Evolutionary conservation across 2,888 invertebrate species (phyloP).

Genomic region (Fragum fragum): DNA sequence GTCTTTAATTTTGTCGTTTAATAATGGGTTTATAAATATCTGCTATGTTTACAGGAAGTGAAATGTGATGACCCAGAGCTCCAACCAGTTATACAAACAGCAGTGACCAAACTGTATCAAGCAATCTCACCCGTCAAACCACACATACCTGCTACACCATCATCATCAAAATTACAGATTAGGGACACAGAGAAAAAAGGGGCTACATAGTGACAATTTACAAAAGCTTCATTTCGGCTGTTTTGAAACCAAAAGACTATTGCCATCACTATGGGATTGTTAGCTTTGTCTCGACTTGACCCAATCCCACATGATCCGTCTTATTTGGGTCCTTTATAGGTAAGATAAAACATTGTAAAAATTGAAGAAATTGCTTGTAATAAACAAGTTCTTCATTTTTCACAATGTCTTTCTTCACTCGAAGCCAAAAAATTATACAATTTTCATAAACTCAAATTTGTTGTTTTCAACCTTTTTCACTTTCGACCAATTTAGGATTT

Average conservation of each 20-base stretch:
- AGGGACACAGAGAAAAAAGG: slow-evolving; percentile 21
- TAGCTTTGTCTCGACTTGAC: no score
- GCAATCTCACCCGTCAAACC: slow-evolving; percentile 89
- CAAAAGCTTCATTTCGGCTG: no score
- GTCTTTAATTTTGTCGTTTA: no score
- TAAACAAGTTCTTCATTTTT: background rate
- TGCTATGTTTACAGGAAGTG: slow-evolving; percentile 90
- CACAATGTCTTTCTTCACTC: background rate
- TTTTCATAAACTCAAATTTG: no score
- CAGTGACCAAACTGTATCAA: slow-evolving; percentile 94
- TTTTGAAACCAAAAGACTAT: no score
- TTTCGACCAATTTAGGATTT: no score
- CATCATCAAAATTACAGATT: slow-evolving; percentile 2
- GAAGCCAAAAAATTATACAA: no score
- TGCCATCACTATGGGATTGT: no score
- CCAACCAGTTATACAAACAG: slow-evolving; percentile 94
- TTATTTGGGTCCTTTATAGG: no score
- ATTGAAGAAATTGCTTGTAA: background rate
- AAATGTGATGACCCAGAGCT: slow-evolving; percentile 94
- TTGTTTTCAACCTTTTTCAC: no score
- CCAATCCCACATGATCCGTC: no score
- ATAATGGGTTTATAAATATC: background rate
- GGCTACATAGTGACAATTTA: background rate
- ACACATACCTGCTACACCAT: background rate
- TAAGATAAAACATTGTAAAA: slow-evolving; percentile 4